Percentiles rank a stretch among this genome's conserved stretches.
Conservation (phyloP, 2,113 vertebrate species). For the Prietella phreatophila region DNA sequence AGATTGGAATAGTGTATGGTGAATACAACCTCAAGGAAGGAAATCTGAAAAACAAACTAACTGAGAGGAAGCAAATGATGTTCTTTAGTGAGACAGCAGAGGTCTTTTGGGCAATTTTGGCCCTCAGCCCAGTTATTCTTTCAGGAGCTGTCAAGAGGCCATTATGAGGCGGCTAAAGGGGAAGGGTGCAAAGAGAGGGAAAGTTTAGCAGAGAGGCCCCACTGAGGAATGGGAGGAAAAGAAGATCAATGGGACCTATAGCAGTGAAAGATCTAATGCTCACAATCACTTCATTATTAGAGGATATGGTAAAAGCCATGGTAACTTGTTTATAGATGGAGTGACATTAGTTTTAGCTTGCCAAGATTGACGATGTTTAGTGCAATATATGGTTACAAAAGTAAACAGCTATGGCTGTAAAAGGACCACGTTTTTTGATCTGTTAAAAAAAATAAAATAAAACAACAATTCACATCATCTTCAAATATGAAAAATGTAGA, state of each 20-base stretch:
- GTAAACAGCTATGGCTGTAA: not conserved
- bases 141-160: slow-evolving; percentile 53
- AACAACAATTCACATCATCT: not conserved
- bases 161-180: slow-evolving; percentile 37
- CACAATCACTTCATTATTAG: slow-evolving; percentile 13
- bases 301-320: not conserved
- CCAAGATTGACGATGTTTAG: not conserved
- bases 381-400: not conserved
- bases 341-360: not conserved
- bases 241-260: slow-evolving; percentile 32
- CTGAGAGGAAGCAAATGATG: slow-evolving; percentile 40
- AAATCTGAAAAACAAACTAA: slow-evolving; percentile 46
- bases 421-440: not conserved
- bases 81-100: slow-evolving; percentile 37
- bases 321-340: not conserved
- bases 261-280: slow-evolving; percentile 10
- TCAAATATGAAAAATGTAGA: not conserved
- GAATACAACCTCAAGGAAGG: slow-evolving; percentile 10
- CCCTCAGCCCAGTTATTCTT: slow-evolving; percentile 46
- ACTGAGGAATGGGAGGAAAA: slow-evolving; percentile 26
- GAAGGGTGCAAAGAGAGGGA: slow-evolving; percentile 25
- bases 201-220: slow-evolving; percentile 31
- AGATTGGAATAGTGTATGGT: not conserved
- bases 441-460: not conserved
- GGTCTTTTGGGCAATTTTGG: slow-evolving; percentile 49